Evolutionary conservation across 2,888 invertebrate genomes (phyloP).

Genomic region (Hanleya hanleyi): DNA sequence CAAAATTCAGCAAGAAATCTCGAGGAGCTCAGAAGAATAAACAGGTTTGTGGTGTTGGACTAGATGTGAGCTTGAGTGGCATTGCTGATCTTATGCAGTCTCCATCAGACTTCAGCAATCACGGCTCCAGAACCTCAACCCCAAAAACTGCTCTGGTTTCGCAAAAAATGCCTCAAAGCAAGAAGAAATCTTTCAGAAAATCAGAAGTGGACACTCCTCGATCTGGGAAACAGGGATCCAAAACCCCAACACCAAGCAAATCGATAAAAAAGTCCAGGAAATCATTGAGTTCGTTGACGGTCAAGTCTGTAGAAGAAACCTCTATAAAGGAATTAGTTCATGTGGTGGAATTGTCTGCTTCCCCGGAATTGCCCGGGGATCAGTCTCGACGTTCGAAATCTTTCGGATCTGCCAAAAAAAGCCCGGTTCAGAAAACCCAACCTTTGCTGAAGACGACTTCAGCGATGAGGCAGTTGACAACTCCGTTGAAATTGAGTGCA

Average conservation of each 20-base stretch:
- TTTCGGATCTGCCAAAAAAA: slow-evolving; percentile 5
- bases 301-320: not conserved
- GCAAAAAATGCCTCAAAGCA: too few species aligned
- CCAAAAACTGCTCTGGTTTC: too few species aligned
- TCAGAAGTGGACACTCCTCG: too few species aligned
- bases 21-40: not conserved
- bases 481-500: not conserved
- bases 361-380: not conserved
- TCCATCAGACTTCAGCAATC: slow-evolving; percentile 14
- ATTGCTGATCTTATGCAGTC: slow-evolving; percentile 33
- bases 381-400: not conserved
- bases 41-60: not conserved
- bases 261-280: not conserved
- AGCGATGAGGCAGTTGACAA: not conserved
- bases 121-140: not conserved
- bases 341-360: slow-evolving; percentile 1
- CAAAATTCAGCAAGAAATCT: not conserved
- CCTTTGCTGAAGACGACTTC: too few species aligned
- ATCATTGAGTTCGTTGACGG: not conserved
- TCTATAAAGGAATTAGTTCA: not conserved
- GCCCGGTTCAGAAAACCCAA: not conserved
- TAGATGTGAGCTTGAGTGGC: slow-evolving; percentile 36
- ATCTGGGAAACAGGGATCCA: not conserved
- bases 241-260: too few species aligned
- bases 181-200: too few species aligned